Conservation (phyloP, 1,140 invertebrate species). For the Magallana ariakensis region DNA sequence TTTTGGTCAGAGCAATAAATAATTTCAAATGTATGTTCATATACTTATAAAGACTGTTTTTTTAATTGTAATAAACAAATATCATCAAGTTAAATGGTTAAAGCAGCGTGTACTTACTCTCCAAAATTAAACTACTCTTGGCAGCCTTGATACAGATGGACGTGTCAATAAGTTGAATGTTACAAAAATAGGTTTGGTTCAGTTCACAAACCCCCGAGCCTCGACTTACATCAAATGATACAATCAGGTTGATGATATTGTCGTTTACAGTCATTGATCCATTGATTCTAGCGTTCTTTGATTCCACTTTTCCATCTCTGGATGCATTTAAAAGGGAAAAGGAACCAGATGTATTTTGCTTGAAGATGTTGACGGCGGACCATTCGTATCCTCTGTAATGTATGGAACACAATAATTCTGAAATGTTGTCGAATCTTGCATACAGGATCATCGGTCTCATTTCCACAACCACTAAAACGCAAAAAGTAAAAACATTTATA, state of each 20-base stretch:
- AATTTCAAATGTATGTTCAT: too few species aligned
- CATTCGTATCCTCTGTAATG: not conserved
- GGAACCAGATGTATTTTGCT: not conserved
- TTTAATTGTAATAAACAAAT: too few species aligned
- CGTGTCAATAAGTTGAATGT: not conserved
- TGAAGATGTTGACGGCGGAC: not conserved
- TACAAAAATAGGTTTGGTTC: not conserved
- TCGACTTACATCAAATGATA: not conserved
- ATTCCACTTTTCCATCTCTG: not conserved
- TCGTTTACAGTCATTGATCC: not conserved
- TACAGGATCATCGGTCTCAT: not conserved
- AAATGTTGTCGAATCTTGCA: not conserved
- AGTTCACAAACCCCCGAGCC: not conserved
- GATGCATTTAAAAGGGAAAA: not conserved
- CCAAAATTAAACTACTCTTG: not conserved
- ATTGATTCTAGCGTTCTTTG: not conserved
- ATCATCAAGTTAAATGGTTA: too few species aligned
- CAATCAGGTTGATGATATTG: not conserved
- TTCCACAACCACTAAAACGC: not conserved
- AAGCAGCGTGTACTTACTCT: not conserved
- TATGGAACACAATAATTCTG: not conserved
- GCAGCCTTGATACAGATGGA: not conserved
- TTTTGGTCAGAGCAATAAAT: too few species aligned
- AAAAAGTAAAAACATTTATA: too few species aligned
- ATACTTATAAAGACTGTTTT: too few species aligned